A percentile compares a stretch with the other conserved stretches of the same genome.
Evolutionary conservation across 2,888 invertebrate species (phyloP).

Genomic region (Thecocarcelia acutangulata): DNA sequence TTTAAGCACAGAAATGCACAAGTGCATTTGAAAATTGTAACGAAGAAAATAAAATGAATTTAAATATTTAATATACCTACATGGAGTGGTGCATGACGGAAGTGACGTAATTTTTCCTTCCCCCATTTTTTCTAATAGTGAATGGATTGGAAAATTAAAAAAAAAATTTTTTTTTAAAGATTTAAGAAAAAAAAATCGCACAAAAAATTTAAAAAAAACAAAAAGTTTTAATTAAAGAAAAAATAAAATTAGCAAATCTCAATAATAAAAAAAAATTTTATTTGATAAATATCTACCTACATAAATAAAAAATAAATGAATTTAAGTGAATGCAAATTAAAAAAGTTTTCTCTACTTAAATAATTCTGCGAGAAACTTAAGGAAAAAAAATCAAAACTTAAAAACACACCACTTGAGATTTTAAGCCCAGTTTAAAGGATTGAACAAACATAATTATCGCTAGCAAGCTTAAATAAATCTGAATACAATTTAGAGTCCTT

Average conservation of each 20-base stretch:
- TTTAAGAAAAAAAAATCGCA: constrained; percentile 10
- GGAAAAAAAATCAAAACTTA: too few relatives aligned
- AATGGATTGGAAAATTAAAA: constrained; percentile 50
- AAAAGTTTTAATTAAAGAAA: constrained; percentile 9
- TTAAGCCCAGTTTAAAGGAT: too few relatives aligned
- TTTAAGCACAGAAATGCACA: constrained; percentile 48
- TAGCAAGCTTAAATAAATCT: too few relatives aligned
- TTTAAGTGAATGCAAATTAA: too few relatives aligned
- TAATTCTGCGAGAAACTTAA: too few relatives aligned
- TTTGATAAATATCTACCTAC: too few relatives aligned
- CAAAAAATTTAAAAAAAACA: constrained; percentile 10
- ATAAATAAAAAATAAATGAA: too few relatives aligned
- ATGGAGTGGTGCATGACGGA: constrained; percentile 71
- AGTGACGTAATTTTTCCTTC: constrained; percentile 73
- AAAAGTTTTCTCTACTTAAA: too few relatives aligned
- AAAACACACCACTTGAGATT: too few relatives aligned
- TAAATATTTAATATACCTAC: constrained; percentile 20
- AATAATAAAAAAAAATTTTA: background rate
- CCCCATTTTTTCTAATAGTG: constrained; percentile 43
- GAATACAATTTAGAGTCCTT: too few relatives aligned
- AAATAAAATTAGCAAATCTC: background rate
- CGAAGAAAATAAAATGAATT: constrained; percentile 24
- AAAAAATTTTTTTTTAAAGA: constrained; percentile 25
- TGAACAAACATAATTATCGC: too few relatives aligned
- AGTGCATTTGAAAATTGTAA: constrained; percentile 60